phyloP scores from a whole-genome alignment of 2,888 invertebrate genomes.

The Monochamus alternatus region DNA sequence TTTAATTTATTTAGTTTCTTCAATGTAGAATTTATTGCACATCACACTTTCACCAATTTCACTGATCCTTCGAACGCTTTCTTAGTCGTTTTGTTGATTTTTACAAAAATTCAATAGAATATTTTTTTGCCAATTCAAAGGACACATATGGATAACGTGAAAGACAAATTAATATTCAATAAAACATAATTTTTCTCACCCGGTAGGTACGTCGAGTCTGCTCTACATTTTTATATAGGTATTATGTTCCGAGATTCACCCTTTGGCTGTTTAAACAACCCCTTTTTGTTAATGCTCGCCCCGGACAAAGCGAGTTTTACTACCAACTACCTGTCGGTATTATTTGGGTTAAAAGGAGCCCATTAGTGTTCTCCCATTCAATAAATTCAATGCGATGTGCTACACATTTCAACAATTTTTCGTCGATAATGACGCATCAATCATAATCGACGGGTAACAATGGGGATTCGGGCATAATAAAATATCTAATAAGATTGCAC shows the following conservation, averaged over 20 bases:
- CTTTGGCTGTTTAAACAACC: slow-evolving; percentile 48
- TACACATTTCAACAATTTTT: slow-evolving; percentile 33
- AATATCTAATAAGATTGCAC: background rate
- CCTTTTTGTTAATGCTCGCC: slow-evolving; percentile 43
- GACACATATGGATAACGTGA: background rate
- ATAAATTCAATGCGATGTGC: slow-evolving; percentile 30
- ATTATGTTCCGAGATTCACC: slow-evolving; percentile 38
- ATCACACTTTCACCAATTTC: no score
- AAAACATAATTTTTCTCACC: slow-evolving; percentile 7
- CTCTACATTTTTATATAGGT: background rate
- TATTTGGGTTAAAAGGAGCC: slow-evolving; percentile 27
- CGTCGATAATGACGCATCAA: slow-evolving; percentile 32
- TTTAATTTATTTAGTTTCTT: no score
- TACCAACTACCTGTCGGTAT: slow-evolving; percentile 30
- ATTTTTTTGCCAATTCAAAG: no score
- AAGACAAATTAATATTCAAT: background rate
- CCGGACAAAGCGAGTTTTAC: slow-evolving; percentile 31
- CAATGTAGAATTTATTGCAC: no score
- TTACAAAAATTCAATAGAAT: no score
- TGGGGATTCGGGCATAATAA: slow-evolving; percentile 2
- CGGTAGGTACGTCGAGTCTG: background rate
- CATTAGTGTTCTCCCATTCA: slow-evolving; percentile 35
- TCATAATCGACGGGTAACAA: slow-evolving; percentile 32
- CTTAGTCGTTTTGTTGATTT: background rate
- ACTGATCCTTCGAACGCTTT: no score